Evolutionary conservation across 2,113 vertebrate species (phyloP).

Genomic region (Lycocorax pyrrhopterus): DNA sequence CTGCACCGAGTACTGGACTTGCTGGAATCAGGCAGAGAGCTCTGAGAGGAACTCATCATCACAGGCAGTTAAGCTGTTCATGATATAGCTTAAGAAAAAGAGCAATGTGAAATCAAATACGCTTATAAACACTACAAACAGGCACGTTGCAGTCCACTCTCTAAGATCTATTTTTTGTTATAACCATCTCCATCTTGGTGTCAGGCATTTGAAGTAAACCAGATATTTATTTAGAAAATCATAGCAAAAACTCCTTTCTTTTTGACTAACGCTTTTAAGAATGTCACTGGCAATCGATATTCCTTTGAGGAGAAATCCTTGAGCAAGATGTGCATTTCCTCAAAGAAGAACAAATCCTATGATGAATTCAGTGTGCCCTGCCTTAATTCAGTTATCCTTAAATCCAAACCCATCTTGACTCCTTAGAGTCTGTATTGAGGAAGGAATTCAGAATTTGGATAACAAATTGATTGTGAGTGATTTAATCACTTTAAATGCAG

Average conservation of each 20-base stretch:
- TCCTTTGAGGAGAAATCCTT: not conserved
- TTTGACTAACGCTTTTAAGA: not conserved
- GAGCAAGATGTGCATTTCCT: not conserved
- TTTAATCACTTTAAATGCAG: not conserved
- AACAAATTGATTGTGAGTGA: not conserved
- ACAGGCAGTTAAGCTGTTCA: not conserved
- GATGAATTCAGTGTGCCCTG: not conserved
- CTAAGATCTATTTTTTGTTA: not conserved
- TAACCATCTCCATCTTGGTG: not conserved
- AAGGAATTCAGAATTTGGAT: not conserved
- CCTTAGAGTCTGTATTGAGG: not conserved
- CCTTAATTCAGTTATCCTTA: not conserved
- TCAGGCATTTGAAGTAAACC: not conserved
- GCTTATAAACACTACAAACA: not conserved
- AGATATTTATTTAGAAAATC: not conserved
- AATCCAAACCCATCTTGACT: not conserved
- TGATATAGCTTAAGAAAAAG: not conserved
- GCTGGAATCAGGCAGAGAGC: not conserved
- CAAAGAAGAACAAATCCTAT: not conserved
- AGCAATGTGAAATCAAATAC: not conserved
- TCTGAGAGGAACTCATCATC: not conserved
- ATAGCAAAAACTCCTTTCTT: not conserved
- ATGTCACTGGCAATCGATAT: not conserved
- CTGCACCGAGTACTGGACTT: not conserved
- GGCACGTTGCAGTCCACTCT: not conserved